These are phyloP conservation scores for Tauraco erythrolophus DNA, from an alignment of 2,113 vertebrate species.

Conservation along the genomic window DNA sequence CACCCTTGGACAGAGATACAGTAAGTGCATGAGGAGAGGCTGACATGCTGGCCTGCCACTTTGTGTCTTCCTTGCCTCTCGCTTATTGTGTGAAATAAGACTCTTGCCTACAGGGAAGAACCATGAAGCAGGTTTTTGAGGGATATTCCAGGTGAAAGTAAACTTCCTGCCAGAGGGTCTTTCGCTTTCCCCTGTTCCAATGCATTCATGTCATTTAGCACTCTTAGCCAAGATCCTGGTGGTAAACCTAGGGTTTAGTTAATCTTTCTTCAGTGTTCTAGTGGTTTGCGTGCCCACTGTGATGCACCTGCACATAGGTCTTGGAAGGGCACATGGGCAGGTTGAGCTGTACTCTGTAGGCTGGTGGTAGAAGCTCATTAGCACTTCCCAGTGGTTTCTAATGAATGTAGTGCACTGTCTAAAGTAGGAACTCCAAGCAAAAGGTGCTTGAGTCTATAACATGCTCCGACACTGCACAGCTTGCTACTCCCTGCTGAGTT, in stretches of 20 bases:
- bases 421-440: neutral
- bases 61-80: neutral
- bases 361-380: neutral
- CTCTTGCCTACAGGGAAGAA: neutral
- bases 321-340: neutral
- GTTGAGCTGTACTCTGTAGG: neutral
- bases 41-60: neutral
- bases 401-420: neutral
- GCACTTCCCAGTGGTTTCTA: neutral
- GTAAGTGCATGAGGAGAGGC: constrained; percentile 76
- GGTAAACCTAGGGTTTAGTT: neutral
- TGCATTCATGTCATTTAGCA: neutral
- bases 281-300: neutral
- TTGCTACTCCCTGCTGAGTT: neutral
- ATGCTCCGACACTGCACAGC: neutral
- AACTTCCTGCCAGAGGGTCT: neutral
- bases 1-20: constrained; percentile 95
- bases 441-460: neutral
- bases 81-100: neutral
- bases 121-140: neutral
- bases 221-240: neutral
- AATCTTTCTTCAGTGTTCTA: neutral
- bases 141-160: neutral
- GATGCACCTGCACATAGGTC: neutral
- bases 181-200: neutral